Base-by-base conservation (phyloP, 2,113 vertebrate species). In the Cryptomyrus ogoouensis region DNA sequence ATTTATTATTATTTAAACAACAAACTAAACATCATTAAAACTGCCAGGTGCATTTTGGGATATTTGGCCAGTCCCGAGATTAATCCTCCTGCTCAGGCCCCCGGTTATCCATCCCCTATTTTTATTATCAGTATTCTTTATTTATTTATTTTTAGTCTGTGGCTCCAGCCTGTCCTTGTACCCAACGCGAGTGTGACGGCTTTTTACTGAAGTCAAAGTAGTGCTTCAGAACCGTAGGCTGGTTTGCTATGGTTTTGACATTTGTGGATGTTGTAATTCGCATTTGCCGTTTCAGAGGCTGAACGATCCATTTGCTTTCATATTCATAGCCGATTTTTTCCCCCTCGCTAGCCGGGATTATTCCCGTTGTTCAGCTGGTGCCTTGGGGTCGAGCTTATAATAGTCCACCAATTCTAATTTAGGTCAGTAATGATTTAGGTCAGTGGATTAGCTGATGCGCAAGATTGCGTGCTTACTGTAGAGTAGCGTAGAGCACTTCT, bases 381-480 rank as follows among this genome's bases (percentile, higher is more conserved):
- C 90, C 89, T 91, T 53, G 83, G 87, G 92, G 93, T 94, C 91
- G 91, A 85, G 31, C 80, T 91, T 92, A 91, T 91, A 93, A 93
- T 91, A 92, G 91, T 74, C 90, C 90, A 89, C 88, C 92, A 92
- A 90, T 90, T 87, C 91, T 93, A 93, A 88, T 92, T 89, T 85
- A 88, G 85, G 90, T 53, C 85, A 84, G 39, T 84, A 84, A 84
- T 84, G 83, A 84, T 84, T 84, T 47, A 83, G 89, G 91, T 83
- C 39, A 62, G 83, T 83, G 88, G 88, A 92, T 91, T 88, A 90
- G 92, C 88, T 87, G 91, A 90, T 89, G 87, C 74, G 87, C 83
- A 53, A 62, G 80, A 90, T 93, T 83, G 89, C 66, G n/a, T 8
- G 35, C 46, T 24, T 17, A 24, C 35, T n/a, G 84, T 90, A 89